These are phyloP conservation scores for Netelia inedita DNA, from an alignment of 2,888 invertebrate genomes.

Conservation along the genomic window DNA sequence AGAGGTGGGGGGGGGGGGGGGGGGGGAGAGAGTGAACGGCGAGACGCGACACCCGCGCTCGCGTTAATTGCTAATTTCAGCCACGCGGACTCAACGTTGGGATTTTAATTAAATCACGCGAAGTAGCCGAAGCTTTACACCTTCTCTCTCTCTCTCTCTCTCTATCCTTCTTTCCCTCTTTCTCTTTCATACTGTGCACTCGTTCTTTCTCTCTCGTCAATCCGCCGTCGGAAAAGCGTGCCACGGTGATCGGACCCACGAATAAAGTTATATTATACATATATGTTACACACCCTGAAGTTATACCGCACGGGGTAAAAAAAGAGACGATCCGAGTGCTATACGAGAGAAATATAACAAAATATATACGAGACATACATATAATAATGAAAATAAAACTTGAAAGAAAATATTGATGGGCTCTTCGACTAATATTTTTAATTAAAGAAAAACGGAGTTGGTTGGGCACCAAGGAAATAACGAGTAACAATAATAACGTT, in stretches of 20 bases:
- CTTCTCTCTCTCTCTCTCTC: conserved; percentile 21
- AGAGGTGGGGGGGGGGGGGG: background rate
- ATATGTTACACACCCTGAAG: conserved; percentile 1
- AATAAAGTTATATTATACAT: conserved; percentile 15
- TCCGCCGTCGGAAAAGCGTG: conserved; percentile 56
- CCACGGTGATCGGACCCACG: conserved; percentile 27
- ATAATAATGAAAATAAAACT: background rate
- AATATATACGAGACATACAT: background rate
- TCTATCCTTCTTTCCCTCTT: conserved; percentile 13
- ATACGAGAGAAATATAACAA: background rate
- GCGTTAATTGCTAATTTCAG: conserved; percentile 77
- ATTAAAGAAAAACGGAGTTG: background rate
- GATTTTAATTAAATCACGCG: conserved; percentile 78
- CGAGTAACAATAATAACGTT: background rate
- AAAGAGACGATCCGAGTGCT: no score
- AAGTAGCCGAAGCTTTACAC: conserved; percentile 62
- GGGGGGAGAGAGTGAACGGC: conserved; percentile 47
- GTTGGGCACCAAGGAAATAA: background rate
- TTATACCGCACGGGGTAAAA: conserved; percentile 5
- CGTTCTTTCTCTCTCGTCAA: conserved; percentile 22
- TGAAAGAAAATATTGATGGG: conserved; percentile 20
- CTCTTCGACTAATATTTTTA: background rate
- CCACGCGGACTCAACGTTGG: conserved; percentile 67
- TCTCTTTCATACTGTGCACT: background rate
- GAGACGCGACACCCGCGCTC: conserved; percentile 70